Evolutionary conservation across 2,113 vertebrate species (phyloP).

Genomic region (Triplophysa siluroides): DNA sequence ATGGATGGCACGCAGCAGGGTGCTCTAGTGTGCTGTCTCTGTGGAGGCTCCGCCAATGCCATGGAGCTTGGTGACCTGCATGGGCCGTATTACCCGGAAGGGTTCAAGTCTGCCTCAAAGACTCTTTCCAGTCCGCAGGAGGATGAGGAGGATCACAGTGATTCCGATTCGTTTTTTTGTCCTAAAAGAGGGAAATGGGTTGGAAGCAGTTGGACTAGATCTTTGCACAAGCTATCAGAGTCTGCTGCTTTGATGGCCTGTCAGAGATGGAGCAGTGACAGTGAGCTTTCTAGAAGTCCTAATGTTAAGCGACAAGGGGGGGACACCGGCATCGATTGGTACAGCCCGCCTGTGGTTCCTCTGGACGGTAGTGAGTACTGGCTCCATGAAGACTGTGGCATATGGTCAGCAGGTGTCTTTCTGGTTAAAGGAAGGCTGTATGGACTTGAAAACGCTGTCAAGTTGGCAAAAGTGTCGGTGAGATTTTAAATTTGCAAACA

Average conservation of each 20-base stretch:
- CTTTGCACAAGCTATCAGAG: slow-evolving; percentile 45
- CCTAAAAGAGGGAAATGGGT: slow-evolving; percentile 52
- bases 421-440: slow-evolving; percentile 77
- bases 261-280: slow-evolving; percentile 45
- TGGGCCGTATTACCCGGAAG: slow-evolving; percentile 78
- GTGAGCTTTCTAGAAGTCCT: slow-evolving; percentile 53
- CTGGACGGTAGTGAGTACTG: slow-evolving; percentile 74
- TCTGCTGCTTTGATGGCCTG: slow-evolving; percentile 47
- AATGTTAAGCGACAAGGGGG: slow-evolving; percentile 61
- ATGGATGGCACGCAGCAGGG: slow-evolving; percentile 57
- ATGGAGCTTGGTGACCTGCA: slow-evolving; percentile 79
- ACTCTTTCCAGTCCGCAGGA: slow-evolving; percentile 37
- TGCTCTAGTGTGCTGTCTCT: slow-evolving; percentile 74
- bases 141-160: slow-evolving; percentile 64
- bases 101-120: slow-evolving; percentile 63
- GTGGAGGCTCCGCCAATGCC: slow-evolving; percentile 72
- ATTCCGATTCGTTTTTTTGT: slow-evolving; percentile 66
- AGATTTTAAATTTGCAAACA: slow-evolving; percentile 29
- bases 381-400: slow-evolving; percentile 79
- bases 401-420: slow-evolving; percentile 78
- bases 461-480: slow-evolving; percentile 74
- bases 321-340: slow-evolving; percentile 69
- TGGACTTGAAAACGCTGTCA: slow-evolving; percentile 76
- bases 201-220: slow-evolving; percentile 24
- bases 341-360: slow-evolving; percentile 71